Conservation (phyloP, 2,888 invertebrate species). For the Willowsia nigromaculata region DNA sequence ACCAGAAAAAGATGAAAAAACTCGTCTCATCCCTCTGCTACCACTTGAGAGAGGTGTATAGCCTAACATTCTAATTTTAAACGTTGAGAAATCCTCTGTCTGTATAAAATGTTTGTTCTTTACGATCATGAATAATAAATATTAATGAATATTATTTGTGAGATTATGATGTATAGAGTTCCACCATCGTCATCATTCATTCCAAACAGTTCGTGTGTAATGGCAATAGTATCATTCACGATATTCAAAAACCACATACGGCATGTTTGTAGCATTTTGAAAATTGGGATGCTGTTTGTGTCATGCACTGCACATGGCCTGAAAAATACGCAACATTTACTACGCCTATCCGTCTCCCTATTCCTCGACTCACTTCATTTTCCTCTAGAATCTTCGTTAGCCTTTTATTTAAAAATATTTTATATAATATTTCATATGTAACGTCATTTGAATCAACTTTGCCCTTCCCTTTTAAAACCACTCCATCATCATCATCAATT, state of each 20-base stretch:
- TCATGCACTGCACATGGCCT: slow-evolving; percentile 56
- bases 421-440: background rate
- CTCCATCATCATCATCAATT: background rate
- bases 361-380: slow-evolving; percentile 26
- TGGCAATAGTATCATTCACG: background rate
- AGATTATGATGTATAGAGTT: background rate
- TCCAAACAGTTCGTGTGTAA: background rate
- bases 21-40: background rate
- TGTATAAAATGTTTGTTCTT: background rate
- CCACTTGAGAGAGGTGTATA: background rate
- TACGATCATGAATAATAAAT: background rate
- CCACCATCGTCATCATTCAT: background rate
- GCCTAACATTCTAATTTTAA: background rate
- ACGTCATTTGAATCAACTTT: background rate
- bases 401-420: too few relatives aligned
- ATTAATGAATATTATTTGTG: slow-evolving; percentile 2
- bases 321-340: slow-evolving; percentile 62
- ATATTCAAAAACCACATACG: background rate
- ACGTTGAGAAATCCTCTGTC: background rate
- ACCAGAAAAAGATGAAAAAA: background rate
- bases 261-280: background rate
- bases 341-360: background rate
- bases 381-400: background rate
- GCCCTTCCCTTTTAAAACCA: background rate
- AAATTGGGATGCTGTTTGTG: background rate